Evolutionary conservation across 2,888 invertebrate genomes (phyloP), one percentile per base, ranked within the genome.

Genomic region (Augiades crinisus): DNA sequence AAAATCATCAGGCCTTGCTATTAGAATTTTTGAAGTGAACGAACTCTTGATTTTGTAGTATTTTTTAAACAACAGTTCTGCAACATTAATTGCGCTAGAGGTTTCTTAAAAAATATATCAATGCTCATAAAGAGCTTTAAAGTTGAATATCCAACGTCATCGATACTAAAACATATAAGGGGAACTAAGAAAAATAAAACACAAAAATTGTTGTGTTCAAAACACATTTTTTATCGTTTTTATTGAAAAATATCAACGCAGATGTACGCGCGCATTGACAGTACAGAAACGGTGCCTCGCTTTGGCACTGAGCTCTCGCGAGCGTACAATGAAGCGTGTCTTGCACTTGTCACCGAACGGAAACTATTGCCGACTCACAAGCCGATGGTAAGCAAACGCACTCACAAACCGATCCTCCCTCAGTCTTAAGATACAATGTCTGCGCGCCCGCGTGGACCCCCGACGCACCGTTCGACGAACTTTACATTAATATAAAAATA

Each of bases 191-290:
- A 47, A 75, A 86, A 78, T 65, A 72, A 87, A 88, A 78, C 66
- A 74, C 47, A 74, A 53, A 55, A 58, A 75, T 71, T 88, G 88
- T 88, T 86, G 88, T 89, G 88, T 89, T 89, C 70, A 80, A 85
- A 89, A 89, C 88, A 89, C 88, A 72, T 86, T 88, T 88, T 85
- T 85, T 86, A 70, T 68, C 69, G 82, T 85, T 78, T 88, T 89
- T 88, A 87, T 88, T 87, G 85, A 86, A 88, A 88, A 89, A 86
- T 86, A 81, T 81, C 70, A 82, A 79, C 84, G 80, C 71, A 75
- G 87, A 58, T 85, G 84, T 81, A 63, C 62, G 70, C 62, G 70
- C 73, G 81, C 74, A 81, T 65, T 67, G 74, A 68, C 65, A 62
- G 60, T 64, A 53, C 47, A 51, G 54, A 51, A 49, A 53, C 53